A percentile compares a stretch with the other conserved stretches of the same genome.
Evolutionary conservation across 2,797 vertebrate species (phyloP).

Genomic region (Heteromormyrus szaboi): DNA sequence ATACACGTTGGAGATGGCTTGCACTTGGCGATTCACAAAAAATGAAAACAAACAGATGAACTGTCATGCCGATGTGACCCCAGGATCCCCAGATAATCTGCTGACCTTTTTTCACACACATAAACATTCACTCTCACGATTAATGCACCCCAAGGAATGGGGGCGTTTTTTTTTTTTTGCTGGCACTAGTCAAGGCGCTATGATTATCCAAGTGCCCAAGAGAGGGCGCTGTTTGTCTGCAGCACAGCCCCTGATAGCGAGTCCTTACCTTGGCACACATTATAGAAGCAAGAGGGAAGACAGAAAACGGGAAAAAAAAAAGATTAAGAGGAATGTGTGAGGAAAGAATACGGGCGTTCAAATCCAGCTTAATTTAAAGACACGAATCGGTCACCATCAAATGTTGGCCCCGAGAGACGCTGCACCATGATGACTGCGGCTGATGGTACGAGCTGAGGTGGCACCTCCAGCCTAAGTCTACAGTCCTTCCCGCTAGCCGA

Average conservation of each 20-base stretch:
- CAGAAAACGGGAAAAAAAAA: constrained; percentile 38
- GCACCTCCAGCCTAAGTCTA: background rate
- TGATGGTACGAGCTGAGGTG: background rate
- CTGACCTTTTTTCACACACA: background rate
- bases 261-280: constrained; percentile 67
- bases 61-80: background rate
- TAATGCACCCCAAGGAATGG: background rate
- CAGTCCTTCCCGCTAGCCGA: background rate
- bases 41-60: background rate
- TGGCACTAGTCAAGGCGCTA: background rate
- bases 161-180: background rate
- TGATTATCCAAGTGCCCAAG: background rate
- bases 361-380: constrained; percentile 20
- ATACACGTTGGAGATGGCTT: background rate
- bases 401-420: background rate
- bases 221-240: constrained; percentile 11
- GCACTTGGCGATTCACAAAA: background rate
- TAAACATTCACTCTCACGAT: background rate
- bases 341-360: background rate
- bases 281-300: constrained; percentile 60
- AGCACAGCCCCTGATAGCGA: constrained; percentile 32
- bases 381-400: background rate
- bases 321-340: constrained; percentile 52
- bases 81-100: background rate
- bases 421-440: background rate